Evolutionary conservation across 2,113 vertebrate species (phyloP), one percentile per base, ranked within the genome.

Genomic region (Chaetorhynchus papuensis): DNA sequence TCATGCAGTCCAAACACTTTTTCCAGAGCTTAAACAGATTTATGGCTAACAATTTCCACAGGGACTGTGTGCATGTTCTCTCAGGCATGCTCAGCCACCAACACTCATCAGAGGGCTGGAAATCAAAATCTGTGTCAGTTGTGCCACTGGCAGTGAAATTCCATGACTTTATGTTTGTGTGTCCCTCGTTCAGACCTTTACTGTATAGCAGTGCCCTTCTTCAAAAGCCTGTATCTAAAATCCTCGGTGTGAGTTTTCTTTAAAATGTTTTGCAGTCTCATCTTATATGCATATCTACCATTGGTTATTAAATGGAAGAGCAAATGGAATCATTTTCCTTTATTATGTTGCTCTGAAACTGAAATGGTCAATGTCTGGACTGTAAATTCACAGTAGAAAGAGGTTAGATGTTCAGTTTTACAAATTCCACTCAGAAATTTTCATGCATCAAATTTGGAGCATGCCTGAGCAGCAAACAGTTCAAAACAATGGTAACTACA

Each of bases 11-110:
- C 68, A 83, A 90, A 86, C 30, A 52, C 60, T 81, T 86, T 74
- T 94, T 75, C 60, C 79, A 90, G 41, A n/a, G 64, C 76, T 96
- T 89, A 81, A 90, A 60, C 41, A 90, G 83, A 93, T 84, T 87
- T 81, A 93, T 16, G 15, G 64, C 33, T 81, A 92, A 41, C 37
- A 78, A 63, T 81, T 96, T 96, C 85, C 88, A 94, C 35, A 16
- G 79, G 72, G 72, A 66, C 37, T 31, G 8, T 52, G 22, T 35
- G 53, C n/a, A n/a, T 27, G 22, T 66, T 93, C 79, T 94, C 44
- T 90, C 83, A 78, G 71, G 44, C 88, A 49, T 68, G 64, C 57
- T 75, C 56, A 89, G 72, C 33, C 68, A 83, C 35, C 70, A 87
- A 64, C 59, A 47, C 61, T 89, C 72, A 60, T n/a, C 19, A n/a